These are phyloP conservation scores for Motacilla tschutschensis DNA, from an alignment of 2,113 vertebrate species.

Conservation along the genomic window DNA sequence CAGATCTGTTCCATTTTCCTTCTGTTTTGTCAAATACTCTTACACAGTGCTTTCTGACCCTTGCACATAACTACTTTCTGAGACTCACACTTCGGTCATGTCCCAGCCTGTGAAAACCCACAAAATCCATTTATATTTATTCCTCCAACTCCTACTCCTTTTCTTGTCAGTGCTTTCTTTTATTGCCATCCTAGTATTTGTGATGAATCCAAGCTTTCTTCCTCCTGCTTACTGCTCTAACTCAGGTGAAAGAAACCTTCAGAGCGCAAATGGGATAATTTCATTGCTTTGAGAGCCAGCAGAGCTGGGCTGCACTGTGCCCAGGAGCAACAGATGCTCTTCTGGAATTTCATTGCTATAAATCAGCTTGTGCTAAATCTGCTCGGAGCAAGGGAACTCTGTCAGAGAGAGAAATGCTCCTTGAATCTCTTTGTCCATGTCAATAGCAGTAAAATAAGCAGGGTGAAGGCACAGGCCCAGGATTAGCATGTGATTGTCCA, in stretches of 20 bases:
- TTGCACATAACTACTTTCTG: neutral
- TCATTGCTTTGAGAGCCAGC: neutral
- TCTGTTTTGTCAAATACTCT: neutral
- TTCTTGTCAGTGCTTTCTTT: neutral
- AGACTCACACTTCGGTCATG: neutral
- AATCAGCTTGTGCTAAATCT: neutral
- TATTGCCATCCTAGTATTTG: neutral
- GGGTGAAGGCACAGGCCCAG: neutral
- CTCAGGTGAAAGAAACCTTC: neutral
- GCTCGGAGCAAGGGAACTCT: neutral
- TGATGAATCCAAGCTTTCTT: neutral
- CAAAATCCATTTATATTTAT: neutral
- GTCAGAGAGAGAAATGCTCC: neutral
- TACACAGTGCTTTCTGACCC: neutral
- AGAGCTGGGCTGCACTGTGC: neutral
- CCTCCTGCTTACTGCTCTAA: neutral
- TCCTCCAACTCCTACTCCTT: neutral
- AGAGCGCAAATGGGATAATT: neutral
- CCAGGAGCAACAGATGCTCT: neutral
- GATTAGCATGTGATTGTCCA: fast-evolving
- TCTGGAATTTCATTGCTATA: neutral
- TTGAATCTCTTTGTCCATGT: neutral
- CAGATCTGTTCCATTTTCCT: neutral
- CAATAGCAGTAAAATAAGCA: neutral
- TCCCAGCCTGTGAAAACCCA: neutral